Base-by-base conservation (phyloP, 2,113 vertebrate genomes). In the Sinocyclocheilus anophthalmus region DNA sequence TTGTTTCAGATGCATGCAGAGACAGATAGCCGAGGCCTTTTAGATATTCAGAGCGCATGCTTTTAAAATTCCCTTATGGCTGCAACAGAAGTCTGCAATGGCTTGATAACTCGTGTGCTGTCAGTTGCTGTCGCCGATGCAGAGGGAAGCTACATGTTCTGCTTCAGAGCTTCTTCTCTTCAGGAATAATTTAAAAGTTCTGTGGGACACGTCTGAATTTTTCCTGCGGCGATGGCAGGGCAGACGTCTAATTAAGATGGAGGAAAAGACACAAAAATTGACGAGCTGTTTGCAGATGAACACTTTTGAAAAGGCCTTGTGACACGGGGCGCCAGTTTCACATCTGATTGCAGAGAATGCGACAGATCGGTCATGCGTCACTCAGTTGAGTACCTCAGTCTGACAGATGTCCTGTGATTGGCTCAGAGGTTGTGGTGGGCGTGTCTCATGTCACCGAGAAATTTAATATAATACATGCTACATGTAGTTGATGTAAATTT, bases 101-200 rank as follows among this genome's bases (percentile, higher is more conserved):
- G 72, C 20, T 67, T 87, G 85, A 87, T 87, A 87, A 87, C 72
- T 69, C 16, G 70, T 18, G n/a, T 69, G 85, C 65, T 79, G 75
- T 69, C 63, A 79, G 45, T 37, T 1, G 24, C 42, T 33, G 75
- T 55, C 67, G 33, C 67, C 18, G 26, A 70, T 30, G 48, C 48
- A 1, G 7, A 9, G 69, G 33, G 26, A 75, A 73, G 50, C 67
- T 72, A 81, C 72, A 69, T 69, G 72, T 83, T 83, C 72, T 39
- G 48, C 48, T 59, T 57, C 22, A 83, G 11, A 73, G 67, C 20
- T 18, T 59, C 69, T 26, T 84, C 77, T 80, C 77, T 42, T 59
- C 7, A 42, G 82, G 82, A 84, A 84, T 84, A 73, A 84, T 84
- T 84, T 73, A 75, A 53, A 70, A 84, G 20, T 84, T 83, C 57